A percentile compares a stretch with the other conserved stretches of the same genome.
Evolutionary conservation across 2,797 vertebrate genomes (phyloP).

Genomic region (Chelon auratus): DNA sequence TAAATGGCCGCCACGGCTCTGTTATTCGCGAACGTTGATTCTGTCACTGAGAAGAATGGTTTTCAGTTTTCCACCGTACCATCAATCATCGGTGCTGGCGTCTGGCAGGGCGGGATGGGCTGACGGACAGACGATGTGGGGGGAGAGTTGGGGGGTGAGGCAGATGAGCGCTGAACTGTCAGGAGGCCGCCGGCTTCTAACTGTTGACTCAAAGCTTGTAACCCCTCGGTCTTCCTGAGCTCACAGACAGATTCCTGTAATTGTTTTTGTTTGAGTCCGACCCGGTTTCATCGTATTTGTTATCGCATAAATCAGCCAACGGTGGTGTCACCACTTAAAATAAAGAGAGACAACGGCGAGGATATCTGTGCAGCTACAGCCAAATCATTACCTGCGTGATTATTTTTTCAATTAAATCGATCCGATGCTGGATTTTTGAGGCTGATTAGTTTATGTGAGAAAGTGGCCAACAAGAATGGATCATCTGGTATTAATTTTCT

Average conservation of each 20-base stretch:
- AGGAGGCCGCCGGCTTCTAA: constrained; percentile 26
- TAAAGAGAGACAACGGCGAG: constrained; percentile 20
- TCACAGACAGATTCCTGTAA: constrained; percentile 37
- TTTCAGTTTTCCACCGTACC: constrained; percentile 44
- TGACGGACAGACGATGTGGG: constrained; percentile 27
- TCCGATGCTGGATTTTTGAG: no score
- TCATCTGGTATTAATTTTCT: no score
- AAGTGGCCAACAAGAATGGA: no score
- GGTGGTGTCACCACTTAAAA: constrained; percentile 24
- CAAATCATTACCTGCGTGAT: no score
- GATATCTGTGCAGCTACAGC: constrained; percentile 19
- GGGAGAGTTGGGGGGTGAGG: constrained; percentile 11
- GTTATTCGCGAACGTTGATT: constrained; percentile 38
- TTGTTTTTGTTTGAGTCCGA: constrained; percentile 61
- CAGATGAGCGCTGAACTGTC: constrained; percentile 43
- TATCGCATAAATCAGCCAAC: constrained; percentile 45
- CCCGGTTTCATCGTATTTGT: constrained; percentile 56
- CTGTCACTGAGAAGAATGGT: constrained; percentile 37
- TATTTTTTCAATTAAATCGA: no score
- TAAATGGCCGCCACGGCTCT: constrained; percentile 36
- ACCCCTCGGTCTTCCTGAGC: constrained; percentile 35
- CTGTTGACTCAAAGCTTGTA: constrained; percentile 49
- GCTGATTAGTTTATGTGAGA: no score
- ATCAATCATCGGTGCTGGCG: constrained; percentile 60
- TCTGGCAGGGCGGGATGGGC: constrained; percentile 45